Evolutionary conservation across 2,797 vertebrate species (phyloP).

Genomic region (Melanotaenia pygmaea): DNA sequence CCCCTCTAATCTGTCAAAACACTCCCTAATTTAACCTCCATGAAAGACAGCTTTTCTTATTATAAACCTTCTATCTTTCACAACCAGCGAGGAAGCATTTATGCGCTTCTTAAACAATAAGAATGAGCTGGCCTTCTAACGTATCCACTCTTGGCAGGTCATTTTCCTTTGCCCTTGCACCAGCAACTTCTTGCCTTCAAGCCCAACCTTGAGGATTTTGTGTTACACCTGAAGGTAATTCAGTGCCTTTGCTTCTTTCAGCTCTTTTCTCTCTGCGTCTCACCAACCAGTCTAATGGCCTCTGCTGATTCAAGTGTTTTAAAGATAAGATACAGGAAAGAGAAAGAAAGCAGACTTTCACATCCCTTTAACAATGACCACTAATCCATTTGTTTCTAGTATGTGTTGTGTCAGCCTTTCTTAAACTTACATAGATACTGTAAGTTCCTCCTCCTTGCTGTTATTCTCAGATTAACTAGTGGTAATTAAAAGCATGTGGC

Average conservation of each 20-base stretch:
- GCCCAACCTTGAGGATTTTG: conserved; percentile 40
- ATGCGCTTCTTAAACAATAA: background rate
- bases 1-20: conserved; percentile 12
- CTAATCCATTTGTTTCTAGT: conserved; percentile 19
- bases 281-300: conserved; percentile 33
- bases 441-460: background rate
- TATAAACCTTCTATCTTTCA: background rate
- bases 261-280: conserved; percentile 56
- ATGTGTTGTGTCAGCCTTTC: conserved; percentile 45
- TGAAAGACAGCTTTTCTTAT: background rate
- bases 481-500: conserved; percentile 8
- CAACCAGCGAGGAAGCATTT: background rate
- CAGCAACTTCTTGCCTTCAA: conserved; percentile 13
- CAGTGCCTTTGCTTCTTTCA: conserved; percentile 59
- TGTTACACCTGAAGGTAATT: conserved; percentile 53
- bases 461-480: background rate
- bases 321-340: conserved; percentile 32
- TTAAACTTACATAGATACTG: conserved; percentile 15
- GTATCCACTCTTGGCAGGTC: conserved; percentile 31
- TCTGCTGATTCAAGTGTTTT: conserved; percentile 70
- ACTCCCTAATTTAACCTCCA: conserved; percentile 15
- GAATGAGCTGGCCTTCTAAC: background rate
- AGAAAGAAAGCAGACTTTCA: conserved; percentile 67
- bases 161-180: conserved; percentile 29
- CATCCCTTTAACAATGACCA: conserved; percentile 57